Evolutionary conservation across 2,888 invertebrate species (phyloP).

Genomic region (Achlya flavicornis): DNA sequence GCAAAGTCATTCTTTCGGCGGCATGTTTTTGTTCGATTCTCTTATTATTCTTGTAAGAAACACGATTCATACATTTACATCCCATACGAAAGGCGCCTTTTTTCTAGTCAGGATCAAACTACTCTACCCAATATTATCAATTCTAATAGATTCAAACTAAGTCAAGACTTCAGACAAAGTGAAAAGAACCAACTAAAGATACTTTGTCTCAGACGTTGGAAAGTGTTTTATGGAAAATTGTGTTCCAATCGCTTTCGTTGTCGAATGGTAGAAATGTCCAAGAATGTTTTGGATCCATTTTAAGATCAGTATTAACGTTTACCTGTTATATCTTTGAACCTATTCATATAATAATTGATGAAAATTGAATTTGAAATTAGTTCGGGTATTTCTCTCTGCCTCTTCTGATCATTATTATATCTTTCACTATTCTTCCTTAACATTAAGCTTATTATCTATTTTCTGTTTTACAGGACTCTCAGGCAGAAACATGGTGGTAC

Average conservation of each 20-base stretch:
- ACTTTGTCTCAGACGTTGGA: slow-evolving; percentile 4
- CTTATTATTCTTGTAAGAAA: neutral
- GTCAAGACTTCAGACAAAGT: slow-evolving; percentile 3
- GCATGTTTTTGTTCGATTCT: neutral
- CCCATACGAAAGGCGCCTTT: neutral
- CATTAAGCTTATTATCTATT: neutral
- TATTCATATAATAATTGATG: too few relatives aligned
- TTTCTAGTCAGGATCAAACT: neutral
- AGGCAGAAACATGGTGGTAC: slow-evolving; percentile 88
- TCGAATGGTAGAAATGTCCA: neutral
- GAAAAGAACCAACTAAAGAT: neutral
- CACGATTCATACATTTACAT: neutral
- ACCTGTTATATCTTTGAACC: too few relatives aligned
- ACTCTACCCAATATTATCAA: neutral
- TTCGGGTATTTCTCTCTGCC: too few relatives aligned
- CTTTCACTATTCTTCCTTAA: too few relatives aligned
- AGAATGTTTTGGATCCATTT: neutral
- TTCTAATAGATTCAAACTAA: slow-evolving; percentile 2
- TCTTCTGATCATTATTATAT: too few relatives aligned
- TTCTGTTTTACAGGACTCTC: slow-evolving; percentile 85
- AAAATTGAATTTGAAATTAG: too few relatives aligned
- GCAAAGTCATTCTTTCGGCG: too few relatives aligned
- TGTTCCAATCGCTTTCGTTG: neutral
- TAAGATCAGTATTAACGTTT: neutral
- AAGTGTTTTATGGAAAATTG: neutral